Evolutionary conservation across 1,140 invertebrate genomes (phyloP), one percentile per base, ranked within the genome.

Genomic region (Drosophila hydei): DNA sequence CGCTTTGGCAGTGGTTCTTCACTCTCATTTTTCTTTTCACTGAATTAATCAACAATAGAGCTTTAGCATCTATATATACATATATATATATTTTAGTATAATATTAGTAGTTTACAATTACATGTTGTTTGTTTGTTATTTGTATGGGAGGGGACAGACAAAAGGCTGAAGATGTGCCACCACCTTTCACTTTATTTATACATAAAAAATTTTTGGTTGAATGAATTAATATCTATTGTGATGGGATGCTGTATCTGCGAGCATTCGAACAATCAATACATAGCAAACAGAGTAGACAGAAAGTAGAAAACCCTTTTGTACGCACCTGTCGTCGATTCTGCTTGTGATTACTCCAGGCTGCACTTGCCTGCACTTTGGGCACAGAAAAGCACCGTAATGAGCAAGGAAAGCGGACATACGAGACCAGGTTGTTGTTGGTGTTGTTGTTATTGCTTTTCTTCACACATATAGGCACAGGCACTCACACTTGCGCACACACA

Each of bases 361-460:
- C 68, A 67, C 62, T 79, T 64, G 76, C 61, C 71, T 75, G 52
- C 67, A 59, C 68, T 63, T 62, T 71, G 55, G 72, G 72, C 73
- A 45, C 52, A 73, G 77, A 63, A 83, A 83, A 81, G 79, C 83
- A 55, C 84, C 77, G 77, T 80, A 88, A 87, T 88, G 47, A 87
- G 83, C 75, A 80, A 88, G 81, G 83, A 87, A 87, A 87, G 81
- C 81, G 81, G 81, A 88, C 79, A 73, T 81, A 77, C 73, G 81
- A 78, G 80, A 88, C 78, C 77, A 78, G 83, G 45, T 73, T 75
- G 51, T 81, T 56, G 68, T 38, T 65, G 70, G 48, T 78, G 16
- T 50, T 60, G 23, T 40, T 33, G 30, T 69, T 72, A 58, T 79
- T 60, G 62, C 45, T 72, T 72, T 68, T 64, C 27, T 52, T 43